Percentiles rank a stretch among this genome's conserved stretches.
These are phyloP conservation scores for Syncerus caffer DNA, from an alignment of 2,797 vertebrate species.

Conservation along the genomic window DNA sequence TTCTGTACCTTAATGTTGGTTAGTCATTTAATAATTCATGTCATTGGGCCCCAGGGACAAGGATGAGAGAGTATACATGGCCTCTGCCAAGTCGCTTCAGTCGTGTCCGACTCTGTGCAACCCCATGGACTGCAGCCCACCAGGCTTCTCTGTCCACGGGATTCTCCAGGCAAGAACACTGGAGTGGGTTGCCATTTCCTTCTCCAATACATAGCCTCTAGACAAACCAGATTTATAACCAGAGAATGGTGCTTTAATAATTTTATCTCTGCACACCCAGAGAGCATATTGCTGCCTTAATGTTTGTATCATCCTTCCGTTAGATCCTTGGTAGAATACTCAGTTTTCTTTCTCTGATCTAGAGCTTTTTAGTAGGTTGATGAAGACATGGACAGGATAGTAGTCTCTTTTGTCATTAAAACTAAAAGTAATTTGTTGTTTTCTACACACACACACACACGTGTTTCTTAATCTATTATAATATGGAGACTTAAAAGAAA, in stretches of 20 bases:
- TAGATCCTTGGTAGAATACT: background rate
- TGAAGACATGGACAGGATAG: background rate
- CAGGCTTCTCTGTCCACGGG: too few species aligned
- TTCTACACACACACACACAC: background rate
- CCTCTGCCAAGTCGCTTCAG: too few species aligned
- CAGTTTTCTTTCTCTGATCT: background rate
- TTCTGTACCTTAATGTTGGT: background rate
- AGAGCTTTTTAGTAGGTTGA: background rate
- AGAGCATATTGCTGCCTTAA: background rate
- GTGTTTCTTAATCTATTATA: background rate
- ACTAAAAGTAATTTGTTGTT: background rate
- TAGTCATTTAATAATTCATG: background rate
- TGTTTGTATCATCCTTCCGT: background rate
- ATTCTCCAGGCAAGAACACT: too few species aligned
- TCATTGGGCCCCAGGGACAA: background rate
- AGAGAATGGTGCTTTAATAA: background rate
- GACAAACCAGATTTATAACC: background rate
- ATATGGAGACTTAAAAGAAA: background rate
- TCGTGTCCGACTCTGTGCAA: too few species aligned
- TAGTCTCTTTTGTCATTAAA: conserved; percentile 19
- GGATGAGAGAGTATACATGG: background rate
- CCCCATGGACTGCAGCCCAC: too few species aligned
- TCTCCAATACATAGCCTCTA: too few species aligned
- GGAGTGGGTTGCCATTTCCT: too few species aligned
- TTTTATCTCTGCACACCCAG: background rate